Conservation (phyloP, 2,888 invertebrate species). For the Erebia ligea region DNA sequence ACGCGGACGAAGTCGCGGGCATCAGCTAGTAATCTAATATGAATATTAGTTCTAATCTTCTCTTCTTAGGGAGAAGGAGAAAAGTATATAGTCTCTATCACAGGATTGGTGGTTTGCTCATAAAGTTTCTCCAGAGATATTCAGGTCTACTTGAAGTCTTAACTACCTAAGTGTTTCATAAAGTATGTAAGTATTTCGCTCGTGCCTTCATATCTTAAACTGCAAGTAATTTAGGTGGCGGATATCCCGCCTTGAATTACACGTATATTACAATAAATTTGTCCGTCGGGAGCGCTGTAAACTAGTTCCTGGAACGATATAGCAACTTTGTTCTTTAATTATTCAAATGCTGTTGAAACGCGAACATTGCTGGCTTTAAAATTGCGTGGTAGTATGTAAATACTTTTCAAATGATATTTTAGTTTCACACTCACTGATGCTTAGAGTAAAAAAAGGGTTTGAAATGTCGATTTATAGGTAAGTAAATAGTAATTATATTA, state of each 20-base stretch:
- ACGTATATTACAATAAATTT: conserved; percentile 8
- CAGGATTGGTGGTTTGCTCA: neutral
- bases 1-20: too few relatives aligned
- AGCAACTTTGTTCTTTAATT: conserved; percentile 16
- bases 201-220: conserved; percentile 14
- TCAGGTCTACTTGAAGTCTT: neutral
- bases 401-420: neutral
- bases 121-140: conserved; percentile 4
- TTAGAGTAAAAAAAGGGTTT: too few relatives aligned
- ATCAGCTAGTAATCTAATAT: too few relatives aligned
- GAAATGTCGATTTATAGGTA: too few relatives aligned
- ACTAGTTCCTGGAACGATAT: conserved; percentile 19
- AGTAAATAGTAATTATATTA: too few relatives aligned
- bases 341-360: conserved; percentile 9
- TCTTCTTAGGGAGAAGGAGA: neutral
- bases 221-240: conserved; percentile 10
- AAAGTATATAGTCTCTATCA: neutral
- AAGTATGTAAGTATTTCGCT: conserved; percentile 10
- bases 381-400: neutral
- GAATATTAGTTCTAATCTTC: neutral
- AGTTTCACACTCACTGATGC: neutral
- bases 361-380: conserved; percentile 2
- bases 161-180: conserved; percentile 12
- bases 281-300: conserved; percentile 3
- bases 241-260: conserved; percentile 10